Conservation (phyloP, 1,140 invertebrate genomes). For the Drosophila kikkawai region DNA sequence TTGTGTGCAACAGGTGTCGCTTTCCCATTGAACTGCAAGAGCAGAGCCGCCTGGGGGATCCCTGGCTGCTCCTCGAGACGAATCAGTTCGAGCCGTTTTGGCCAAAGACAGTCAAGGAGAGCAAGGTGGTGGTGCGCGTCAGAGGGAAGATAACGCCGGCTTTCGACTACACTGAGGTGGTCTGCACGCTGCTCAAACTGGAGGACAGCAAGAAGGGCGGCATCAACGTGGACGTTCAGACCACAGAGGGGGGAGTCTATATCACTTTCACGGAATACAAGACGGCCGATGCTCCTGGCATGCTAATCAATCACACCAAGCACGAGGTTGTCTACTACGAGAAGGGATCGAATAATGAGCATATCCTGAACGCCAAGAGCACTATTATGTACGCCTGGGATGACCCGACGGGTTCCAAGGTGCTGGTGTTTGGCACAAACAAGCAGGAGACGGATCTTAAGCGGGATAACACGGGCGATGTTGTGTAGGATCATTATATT, state of each 20-base stretch:
- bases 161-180: conserved; percentile 94
- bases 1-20: conserved; percentile 95
- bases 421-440: conserved; percentile 88
- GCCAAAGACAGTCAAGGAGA: conserved; percentile 90
- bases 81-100: conserved; percentile 93
- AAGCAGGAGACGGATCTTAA: conserved; percentile 90
- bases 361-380: conserved; percentile 65
- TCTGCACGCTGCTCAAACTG: conserved; percentile 92
- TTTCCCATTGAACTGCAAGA: conserved; percentile 93
- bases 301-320: conserved; percentile 94
- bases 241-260: conserved; percentile 95
- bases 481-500: conserved; percentile 84
- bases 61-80: conserved; percentile 85
- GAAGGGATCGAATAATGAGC: conserved; percentile 89
- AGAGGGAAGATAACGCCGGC: conserved; percentile 89
- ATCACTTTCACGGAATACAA: conserved; percentile 93
- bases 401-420: conserved; percentile 89
- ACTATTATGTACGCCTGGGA: conserved; percentile 90
- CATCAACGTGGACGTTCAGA: conserved; percentile 95
- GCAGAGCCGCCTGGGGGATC: conserved; percentile 89
- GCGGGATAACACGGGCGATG: conserved; percentile 88
- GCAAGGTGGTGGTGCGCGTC: conserved; percentile 88
- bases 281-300: conserved; percentile 93
- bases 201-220: conserved; percentile 92
- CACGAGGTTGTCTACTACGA: conserved; percentile 88